phyloP scores from a whole-genome alignment of 2,888 invertebrate species.

The Phengaris alcon region DNA sequence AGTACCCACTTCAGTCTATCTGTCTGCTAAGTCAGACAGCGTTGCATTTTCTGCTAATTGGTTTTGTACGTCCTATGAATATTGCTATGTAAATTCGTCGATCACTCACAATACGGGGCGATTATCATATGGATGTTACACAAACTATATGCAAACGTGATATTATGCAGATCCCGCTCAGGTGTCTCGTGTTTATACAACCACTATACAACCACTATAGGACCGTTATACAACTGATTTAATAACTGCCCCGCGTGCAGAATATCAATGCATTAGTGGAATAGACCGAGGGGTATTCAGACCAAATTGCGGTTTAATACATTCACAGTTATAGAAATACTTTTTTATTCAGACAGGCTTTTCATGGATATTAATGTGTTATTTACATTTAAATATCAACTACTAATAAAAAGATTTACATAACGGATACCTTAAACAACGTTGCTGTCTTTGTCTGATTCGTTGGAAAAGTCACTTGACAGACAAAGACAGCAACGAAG shows the following conservation, averaged over 20 bases:
- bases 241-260: conserved; percentile 66
- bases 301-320: conserved; percentile 35
- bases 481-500: too few species aligned
- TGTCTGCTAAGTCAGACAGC: too few species aligned
- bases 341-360: conserved; percentile 1
- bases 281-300: conserved; percentile 58
- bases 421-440: too few species aligned
- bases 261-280: conserved; percentile 73
- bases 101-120: conserved; percentile 1
- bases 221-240: conserved; percentile 56
- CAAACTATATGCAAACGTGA: conserved; percentile 12
- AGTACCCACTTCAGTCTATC: too few species aligned
- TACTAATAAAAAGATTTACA: too few species aligned
- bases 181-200: conserved; percentile 61
- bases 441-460: too few species aligned
- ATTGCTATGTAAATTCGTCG: neutral
- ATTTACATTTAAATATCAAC: neutral
- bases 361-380: neutral
- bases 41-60: too few species aligned
- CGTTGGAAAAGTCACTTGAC: too few species aligned
- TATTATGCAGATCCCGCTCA: conserved; percentile 52
- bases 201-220: conserved; percentile 6
- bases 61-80: too few species aligned
- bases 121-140: conserved; percentile 1
- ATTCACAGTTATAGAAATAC: conserved; percentile 11